Evolutionary conservation across 2,888 invertebrate genomes (phyloP).

Genomic region (Charanyca ferruginea): DNA sequence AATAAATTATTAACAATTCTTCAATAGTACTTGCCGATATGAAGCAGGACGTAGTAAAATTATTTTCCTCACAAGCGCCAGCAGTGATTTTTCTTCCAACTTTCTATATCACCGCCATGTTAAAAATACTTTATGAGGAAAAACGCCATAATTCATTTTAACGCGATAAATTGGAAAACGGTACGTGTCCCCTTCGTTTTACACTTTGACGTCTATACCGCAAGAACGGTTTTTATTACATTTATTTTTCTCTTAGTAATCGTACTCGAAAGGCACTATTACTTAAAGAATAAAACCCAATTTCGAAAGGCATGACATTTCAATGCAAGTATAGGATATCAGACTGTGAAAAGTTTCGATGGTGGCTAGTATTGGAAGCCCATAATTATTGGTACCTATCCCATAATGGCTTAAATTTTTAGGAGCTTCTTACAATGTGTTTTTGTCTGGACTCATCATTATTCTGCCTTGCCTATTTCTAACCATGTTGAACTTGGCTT

Average conservation of each 20-base stretch:
- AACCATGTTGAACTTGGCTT: too few species aligned
- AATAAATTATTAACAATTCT: neutral
- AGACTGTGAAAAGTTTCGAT: neutral
- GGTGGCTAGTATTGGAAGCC: too few species aligned
- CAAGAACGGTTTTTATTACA: conserved; percentile 15
- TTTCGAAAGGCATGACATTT: neutral
- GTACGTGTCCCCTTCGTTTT: conserved; percentile 24
- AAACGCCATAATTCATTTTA: conserved; percentile 43
- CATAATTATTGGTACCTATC: conserved; percentile 2
- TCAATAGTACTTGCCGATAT: conserved; percentile 7
- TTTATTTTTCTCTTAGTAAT: conserved; percentile 8
- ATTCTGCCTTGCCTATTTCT: too few species aligned
- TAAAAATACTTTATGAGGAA: conserved; percentile 37
- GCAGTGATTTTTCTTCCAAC: conserved; percentile 19
- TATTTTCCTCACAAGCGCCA: conserved; percentile 15
- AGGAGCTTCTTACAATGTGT: too few species aligned
- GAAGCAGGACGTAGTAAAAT: conserved; percentile 5
- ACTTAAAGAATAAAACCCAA: neutral
- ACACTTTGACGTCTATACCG: neutral
- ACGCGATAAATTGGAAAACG: conserved; percentile 37
- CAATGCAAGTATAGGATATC: neutral
- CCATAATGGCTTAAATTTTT: conserved; percentile 7
- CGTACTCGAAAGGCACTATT: too few species aligned
- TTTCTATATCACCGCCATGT: conserved; percentile 26
- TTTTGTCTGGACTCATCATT: too few species aligned